phyloP scores from a whole-genome alignment of 37 sponge, comb jelly and placozoan species.

The Tethya wilhelma region DNA sequence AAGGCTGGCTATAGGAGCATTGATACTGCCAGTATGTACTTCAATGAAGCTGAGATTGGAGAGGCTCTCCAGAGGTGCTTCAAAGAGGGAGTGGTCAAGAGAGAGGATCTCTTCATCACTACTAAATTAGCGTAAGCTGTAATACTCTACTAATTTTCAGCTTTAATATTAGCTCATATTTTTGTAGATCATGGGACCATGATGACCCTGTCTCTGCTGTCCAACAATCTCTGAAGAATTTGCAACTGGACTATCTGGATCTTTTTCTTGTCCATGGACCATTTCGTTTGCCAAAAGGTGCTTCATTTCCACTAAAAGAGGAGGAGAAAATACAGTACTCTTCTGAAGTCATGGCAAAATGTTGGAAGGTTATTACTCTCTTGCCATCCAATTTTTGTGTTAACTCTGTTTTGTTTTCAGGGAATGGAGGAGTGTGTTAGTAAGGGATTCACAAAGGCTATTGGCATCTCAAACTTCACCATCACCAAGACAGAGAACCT shows the following conservation, averaged over 20 bases:
- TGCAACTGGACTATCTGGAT: conserved; percentile 91
- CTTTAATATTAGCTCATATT: neutral
- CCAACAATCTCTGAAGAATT: conserved; percentile 72
- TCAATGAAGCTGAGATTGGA: conserved; percentile 86
- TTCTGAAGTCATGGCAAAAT: conserved; percentile 29
- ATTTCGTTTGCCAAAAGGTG: conserved; percentile 18
- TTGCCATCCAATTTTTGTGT: no score
- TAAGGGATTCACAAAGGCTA: conserved; percentile 68
- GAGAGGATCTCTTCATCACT: conserved; percentile 82
- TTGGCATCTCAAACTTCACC: conserved; percentile 91
- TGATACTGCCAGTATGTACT: conserved; percentile 81
- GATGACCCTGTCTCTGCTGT: no score
- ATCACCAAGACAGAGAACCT: conserved; percentile 79
- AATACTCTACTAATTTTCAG: neutral
- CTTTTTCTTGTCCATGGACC: conserved; percentile 89
- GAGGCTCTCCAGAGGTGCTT: conserved; percentile 74
- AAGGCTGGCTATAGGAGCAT: conserved; percentile 78
- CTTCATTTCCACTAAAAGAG: conserved; percentile 13
- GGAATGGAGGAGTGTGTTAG: conserved; percentile 71
- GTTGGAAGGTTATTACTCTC: conserved; percentile 83
- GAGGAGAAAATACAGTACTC: conserved; percentile 59
- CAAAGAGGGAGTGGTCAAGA: conserved; percentile 74
- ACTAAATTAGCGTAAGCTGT: conserved; percentile 83
- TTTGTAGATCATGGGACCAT: no score
- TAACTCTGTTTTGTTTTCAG: no score